phyloP scores from a whole-genome alignment of 2,113 vertebrate species.

The Octodon degus region DNA sequence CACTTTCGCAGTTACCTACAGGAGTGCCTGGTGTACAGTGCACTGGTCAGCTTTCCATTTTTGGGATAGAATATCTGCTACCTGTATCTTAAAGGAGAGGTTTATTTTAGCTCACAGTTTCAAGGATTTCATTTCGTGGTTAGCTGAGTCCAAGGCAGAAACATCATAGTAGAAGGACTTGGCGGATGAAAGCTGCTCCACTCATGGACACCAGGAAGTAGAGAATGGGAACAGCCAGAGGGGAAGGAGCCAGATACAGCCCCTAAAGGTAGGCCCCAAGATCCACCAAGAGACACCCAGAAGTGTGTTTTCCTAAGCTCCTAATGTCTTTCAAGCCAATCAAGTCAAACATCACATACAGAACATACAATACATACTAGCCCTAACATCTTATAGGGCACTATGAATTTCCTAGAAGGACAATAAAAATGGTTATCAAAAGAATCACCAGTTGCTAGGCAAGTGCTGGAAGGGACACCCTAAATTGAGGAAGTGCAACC shows the following conservation, averaged over 20 bases:
- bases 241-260: not conserved
- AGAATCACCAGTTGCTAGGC: not conserved
- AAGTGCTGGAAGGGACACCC: not conserved
- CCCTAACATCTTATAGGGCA: not conserved
- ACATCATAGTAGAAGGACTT: not conserved
- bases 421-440: constrained; percentile 20
- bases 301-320: not conserved
- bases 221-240: not conserved
- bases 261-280: not conserved
- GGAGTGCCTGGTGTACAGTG: not conserved
- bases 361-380: not conserved
- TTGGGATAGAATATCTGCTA: not conserved
- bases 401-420: not conserved
- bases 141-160: not conserved
- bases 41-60: not conserved
- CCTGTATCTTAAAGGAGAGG: not conserved
- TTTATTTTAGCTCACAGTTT: not conserved
- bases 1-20: constrained; percentile 12
- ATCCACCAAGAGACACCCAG: not conserved
- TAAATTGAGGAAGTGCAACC: not conserved
- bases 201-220: not conserved
- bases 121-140: not conserved
- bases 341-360: not conserved
- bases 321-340: not conserved
- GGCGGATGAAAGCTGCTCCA: not conserved